Conservation (phyloP, 2,797 vertebrate species). For the Labroides dimidiatus region DNA sequence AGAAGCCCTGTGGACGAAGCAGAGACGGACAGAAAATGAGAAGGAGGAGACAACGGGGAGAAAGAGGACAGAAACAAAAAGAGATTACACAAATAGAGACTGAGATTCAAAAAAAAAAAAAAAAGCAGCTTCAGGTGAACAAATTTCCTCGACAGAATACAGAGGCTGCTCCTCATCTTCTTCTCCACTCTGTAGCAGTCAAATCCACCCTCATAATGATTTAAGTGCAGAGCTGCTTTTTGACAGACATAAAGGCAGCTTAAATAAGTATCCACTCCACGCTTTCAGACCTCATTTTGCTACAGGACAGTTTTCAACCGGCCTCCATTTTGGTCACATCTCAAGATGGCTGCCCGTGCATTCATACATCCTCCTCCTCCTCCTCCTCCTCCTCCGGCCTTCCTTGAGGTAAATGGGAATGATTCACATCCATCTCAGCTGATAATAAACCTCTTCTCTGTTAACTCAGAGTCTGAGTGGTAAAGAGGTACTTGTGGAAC, state of each 20-base stretch:
- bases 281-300: constrained; percentile 25
- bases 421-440: constrained; percentile 16
- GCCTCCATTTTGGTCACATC: constrained; percentile 63
- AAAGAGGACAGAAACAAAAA: constrained; percentile 21
- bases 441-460: constrained; percentile 33
- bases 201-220: constrained; percentile 22
- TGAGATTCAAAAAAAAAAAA: constrained; percentile 4
- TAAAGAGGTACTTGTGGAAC: constrained; percentile 25
- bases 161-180: constrained; percentile 15
- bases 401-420: constrained; percentile 5
- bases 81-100: constrained; percentile 15
- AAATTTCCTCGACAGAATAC: constrained; percentile 40
- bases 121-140: constrained; percentile 22
- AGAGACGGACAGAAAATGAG: constrained; percentile 25
- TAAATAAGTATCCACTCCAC: not conserved
- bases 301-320: constrained; percentile 24
- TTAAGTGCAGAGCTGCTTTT: constrained; percentile 9
- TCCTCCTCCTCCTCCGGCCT: not conserved
- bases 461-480: constrained; percentile 13
- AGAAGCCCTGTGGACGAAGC: constrained; percentile 88
- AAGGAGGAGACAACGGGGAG: constrained; percentile 14
- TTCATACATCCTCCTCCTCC: not conserved
- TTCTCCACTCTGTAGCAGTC: constrained; percentile 11
- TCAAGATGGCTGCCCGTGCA: constrained; percentile 67
- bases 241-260: constrained; percentile 10